phyloP scores from a whole-genome alignment of 2,797 vertebrate genomes.

The Podargus strigoides region DNA sequence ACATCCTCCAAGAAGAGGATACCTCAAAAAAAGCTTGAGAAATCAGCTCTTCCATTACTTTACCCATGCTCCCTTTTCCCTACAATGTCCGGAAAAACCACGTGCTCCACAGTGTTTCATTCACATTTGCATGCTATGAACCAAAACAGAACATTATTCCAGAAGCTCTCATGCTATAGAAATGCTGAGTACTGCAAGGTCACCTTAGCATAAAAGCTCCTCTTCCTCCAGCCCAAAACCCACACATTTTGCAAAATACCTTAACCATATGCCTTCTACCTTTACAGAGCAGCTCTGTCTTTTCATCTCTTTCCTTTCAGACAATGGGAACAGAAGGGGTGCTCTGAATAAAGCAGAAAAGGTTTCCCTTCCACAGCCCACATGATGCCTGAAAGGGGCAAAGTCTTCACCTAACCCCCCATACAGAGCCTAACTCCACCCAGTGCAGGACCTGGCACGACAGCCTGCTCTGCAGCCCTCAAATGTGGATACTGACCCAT shows the following conservation, averaged over 20 bases:
- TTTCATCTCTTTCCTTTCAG: background rate
- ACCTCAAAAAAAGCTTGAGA: background rate
- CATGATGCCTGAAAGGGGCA: background rate
- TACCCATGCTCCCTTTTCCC: background rate
- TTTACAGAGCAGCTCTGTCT: background rate
- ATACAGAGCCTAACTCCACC: background rate
- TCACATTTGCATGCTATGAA: background rate
- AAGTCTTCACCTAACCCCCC: background rate
- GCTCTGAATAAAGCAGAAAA: background rate
- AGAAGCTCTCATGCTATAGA: background rate
- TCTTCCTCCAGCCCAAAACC: background rate
- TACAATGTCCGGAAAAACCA: fast-evolving
- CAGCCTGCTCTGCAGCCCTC: background rate
- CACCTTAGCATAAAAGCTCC: background rate
- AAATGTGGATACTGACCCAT: fast-evolving
- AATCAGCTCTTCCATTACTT: background rate
- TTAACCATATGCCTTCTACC: background rate
- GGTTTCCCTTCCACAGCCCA: background rate
- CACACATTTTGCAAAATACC: background rate
- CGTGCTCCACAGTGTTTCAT: background rate
- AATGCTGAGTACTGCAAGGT: background rate
- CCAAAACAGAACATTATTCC: background rate
- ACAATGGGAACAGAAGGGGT: background rate
- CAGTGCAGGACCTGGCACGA: background rate
- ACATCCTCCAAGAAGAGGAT: background rate